These are phyloP conservation scores for Vicugna pacos DNA, from an alignment of 2,113 vertebrate species.

Conservation along the genomic window DNA sequence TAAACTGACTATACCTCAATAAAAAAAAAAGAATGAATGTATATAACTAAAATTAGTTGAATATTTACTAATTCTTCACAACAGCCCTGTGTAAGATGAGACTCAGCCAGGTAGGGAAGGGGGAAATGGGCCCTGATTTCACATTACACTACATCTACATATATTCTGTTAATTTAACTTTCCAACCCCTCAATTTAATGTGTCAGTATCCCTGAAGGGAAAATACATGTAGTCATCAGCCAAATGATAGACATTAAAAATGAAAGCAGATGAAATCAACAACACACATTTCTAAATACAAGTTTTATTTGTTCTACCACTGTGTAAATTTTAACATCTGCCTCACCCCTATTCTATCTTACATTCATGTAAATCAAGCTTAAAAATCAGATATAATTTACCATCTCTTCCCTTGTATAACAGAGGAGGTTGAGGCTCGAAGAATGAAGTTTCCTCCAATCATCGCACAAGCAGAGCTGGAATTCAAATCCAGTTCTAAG, in stretches of 20 bases:
- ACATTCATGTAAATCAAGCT: neutral
- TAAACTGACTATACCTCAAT: too few relatives aligned
- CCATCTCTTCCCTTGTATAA: neutral
- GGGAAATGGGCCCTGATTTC: neutral
- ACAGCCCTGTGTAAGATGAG: neutral
- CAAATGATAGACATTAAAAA: neutral
- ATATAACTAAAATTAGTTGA: neutral
- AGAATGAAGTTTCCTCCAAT: neutral
- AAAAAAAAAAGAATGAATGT: neutral
- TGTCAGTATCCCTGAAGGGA: neutral
- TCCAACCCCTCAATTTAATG: neutral
- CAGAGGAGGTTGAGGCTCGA: neutral
- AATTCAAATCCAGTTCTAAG: neutral
- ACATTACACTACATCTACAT: neutral
- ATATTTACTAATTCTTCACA: neutral
- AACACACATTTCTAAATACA: neutral
- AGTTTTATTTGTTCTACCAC: neutral
- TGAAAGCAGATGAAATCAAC: neutral
- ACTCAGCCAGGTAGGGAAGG: neutral
- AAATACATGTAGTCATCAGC: neutral
- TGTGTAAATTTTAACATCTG: neutral
- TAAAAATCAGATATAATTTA: neutral
- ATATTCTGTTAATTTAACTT: neutral
- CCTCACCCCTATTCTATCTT: neutral
- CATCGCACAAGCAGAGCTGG: neutral